These are phyloP conservation scores for Pelodiscus sinensis DNA, from an alignment of 2,113 vertebrate genomes.

Conservation along the genomic window DNA sequence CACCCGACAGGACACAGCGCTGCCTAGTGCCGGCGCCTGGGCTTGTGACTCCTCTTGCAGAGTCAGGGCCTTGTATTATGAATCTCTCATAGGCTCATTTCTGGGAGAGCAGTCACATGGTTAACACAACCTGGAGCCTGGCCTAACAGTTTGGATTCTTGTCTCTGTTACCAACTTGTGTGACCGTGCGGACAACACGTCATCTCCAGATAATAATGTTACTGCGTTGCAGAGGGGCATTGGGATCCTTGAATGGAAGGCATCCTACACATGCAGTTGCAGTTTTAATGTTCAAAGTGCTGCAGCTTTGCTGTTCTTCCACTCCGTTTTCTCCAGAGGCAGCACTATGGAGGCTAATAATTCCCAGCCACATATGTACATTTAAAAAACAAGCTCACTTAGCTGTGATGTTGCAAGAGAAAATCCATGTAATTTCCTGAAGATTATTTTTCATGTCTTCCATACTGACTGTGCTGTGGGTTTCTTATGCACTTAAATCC, in stretches of 20 bases:
- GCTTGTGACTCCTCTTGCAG: background rate
- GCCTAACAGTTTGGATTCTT: background rate
- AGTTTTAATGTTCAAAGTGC: background rate
- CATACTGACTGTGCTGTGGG: background rate
- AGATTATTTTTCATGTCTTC: background rate
- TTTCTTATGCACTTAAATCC: background rate
- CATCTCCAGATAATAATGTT: background rate
- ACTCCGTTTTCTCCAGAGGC: background rate
- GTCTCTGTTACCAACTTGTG: background rate
- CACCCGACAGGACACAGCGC: background rate
- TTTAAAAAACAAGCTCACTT: background rate
- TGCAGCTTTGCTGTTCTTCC: background rate
- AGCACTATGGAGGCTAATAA: background rate
- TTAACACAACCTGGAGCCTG: background rate
- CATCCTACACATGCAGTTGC: background rate
- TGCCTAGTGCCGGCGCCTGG: background rate
- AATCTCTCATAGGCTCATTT: background rate
- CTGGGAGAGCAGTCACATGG: background rate
- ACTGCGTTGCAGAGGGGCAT: background rate
- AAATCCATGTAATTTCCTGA: background rate
- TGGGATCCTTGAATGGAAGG: background rate
- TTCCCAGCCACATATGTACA: rapidly evolving
- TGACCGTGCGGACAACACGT: background rate
- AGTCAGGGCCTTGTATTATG: background rate
- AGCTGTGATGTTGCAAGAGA: background rate